These are phyloP conservation scores for Phainopepla nitens DNA, from an alignment of 2,113 vertebrate genomes.

Conservation along the genomic window DNA sequence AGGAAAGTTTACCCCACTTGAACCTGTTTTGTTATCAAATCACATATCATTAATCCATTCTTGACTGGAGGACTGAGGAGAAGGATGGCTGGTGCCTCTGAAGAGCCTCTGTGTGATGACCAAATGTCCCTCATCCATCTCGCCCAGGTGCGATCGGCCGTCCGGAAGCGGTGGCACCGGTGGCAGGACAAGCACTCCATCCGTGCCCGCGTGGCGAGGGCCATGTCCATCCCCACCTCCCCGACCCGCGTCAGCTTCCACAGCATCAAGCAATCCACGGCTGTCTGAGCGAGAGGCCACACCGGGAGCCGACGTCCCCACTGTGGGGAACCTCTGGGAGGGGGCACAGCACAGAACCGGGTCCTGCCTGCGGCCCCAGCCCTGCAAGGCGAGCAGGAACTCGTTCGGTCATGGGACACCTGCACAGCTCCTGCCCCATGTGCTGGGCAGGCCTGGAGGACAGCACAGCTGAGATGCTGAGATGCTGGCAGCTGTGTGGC, in stretches of 20 bases:
- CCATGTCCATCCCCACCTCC: conserved; percentile 97
- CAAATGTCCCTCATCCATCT: rapidly evolving
- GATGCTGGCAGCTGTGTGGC: not conserved
- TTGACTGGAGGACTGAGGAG: not conserved
- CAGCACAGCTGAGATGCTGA: not conserved
- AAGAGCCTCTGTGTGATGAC: not conserved
- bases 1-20: not conserved
- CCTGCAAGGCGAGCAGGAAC: rapidly evolving
- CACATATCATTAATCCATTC: not conserved
- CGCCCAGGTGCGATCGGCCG: conserved; percentile 86
- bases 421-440: not conserved
- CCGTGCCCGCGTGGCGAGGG: conserved; percentile 83
- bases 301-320: rapidly evolving
- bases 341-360: not conserved
- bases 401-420: not conserved
- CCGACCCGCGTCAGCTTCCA: conserved; percentile 95
- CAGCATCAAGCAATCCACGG: conserved; percentile 92
- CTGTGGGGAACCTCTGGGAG: not conserved
- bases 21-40: not conserved
- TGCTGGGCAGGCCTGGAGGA: not conserved
- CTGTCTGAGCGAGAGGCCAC: not conserved
- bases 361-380: not conserved
- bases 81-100: not conserved
- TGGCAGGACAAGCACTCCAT: conserved; percentile 97
- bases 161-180: conserved; percentile 89